These are phyloP conservation scores for Triplophysa rosa DNA, from an alignment of 2,113 vertebrate species.

Conservation along the genomic window DNA sequence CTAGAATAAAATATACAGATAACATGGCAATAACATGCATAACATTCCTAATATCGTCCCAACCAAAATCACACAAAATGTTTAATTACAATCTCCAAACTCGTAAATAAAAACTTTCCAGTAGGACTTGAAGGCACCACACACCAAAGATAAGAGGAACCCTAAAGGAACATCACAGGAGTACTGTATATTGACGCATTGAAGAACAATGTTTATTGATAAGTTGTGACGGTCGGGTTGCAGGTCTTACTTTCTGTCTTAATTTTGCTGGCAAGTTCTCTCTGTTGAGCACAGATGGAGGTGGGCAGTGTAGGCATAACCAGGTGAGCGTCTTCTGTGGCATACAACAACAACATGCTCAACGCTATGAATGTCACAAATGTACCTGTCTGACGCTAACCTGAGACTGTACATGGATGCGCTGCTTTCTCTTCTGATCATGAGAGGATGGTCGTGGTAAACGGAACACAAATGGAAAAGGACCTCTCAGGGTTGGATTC, in stretches of 20 bases:
- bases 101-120: too few species aligned
- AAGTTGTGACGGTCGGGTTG: conserved; percentile 71
- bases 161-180: conserved; percentile 51
- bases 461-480: background rate
- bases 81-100: background rate
- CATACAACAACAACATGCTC: conserved; percentile 82
- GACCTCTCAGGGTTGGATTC: background rate
- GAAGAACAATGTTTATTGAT: conserved; percentile 58
- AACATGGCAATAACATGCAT: too few species aligned
- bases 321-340: conserved; percentile 81
- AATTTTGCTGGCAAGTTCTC: conserved; percentile 84
- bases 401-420: conserved; percentile 65
- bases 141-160: background rate
- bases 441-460: conserved; percentile 16
- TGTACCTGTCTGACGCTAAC: conserved; percentile 62
- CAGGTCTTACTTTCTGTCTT: conserved; percentile 83
- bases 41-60: background rate
- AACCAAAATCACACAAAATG: background rate
- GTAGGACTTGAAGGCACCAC: conserved; percentile 18
- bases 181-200: conserved; percentile 61
- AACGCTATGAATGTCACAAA: conserved; percentile 58
- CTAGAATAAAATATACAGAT: too few species aligned
- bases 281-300: conserved; percentile 84
- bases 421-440: conserved; percentile 1
- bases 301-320: conserved; percentile 82